phyloP scores from a whole-genome alignment of 2,888 invertebrate genomes.

The Lasioglossum oenotherae region DNA sequence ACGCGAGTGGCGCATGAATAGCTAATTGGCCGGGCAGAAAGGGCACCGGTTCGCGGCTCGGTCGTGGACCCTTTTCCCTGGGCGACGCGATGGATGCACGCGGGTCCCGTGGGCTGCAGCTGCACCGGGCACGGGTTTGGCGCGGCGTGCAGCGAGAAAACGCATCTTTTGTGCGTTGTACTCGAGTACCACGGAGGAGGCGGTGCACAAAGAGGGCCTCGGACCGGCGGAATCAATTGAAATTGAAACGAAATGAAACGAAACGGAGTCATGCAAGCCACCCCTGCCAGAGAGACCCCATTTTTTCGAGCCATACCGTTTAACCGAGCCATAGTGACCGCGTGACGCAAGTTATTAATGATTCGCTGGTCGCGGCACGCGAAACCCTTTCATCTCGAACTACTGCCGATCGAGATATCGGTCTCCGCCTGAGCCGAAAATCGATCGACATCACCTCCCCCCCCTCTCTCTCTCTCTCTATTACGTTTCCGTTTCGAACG shows the following conservation, averaged over 20 bases:
- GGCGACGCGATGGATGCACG: constrained; percentile 34
- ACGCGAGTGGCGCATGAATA: constrained; percentile 42
- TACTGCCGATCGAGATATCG: constrained; percentile 32
- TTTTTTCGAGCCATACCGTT: neutral
- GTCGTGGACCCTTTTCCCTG: constrained; percentile 35
- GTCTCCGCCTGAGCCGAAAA: neutral
- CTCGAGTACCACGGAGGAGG: constrained; percentile 54
- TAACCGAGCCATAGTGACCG: constrained; percentile 48
- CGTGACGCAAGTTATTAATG: constrained; percentile 63
- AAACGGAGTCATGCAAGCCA: constrained; percentile 55
- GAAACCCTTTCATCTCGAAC: constrained; percentile 49
- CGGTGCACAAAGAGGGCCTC: constrained; percentile 53
- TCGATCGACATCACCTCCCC: constrained; percentile 16
- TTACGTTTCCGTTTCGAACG: constrained; percentile 28
- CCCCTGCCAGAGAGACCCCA: constrained; percentile 4
- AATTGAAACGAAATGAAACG: constrained; percentile 68
- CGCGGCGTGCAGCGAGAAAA: constrained; percentile 60
- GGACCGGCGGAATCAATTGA: constrained; percentile 53
- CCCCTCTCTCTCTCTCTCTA: neutral
- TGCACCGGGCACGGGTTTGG: neutral
- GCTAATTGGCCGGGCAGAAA: constrained; percentile 54
- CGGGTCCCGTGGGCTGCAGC: constrained; percentile 46
- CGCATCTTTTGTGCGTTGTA: constrained; percentile 63
- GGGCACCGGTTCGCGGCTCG: constrained; percentile 38
- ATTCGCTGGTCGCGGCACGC: constrained; percentile 32